phyloP scores from a whole-genome alignment of 2,888 invertebrate genomes.

The Oscheius sp. region DNA sequence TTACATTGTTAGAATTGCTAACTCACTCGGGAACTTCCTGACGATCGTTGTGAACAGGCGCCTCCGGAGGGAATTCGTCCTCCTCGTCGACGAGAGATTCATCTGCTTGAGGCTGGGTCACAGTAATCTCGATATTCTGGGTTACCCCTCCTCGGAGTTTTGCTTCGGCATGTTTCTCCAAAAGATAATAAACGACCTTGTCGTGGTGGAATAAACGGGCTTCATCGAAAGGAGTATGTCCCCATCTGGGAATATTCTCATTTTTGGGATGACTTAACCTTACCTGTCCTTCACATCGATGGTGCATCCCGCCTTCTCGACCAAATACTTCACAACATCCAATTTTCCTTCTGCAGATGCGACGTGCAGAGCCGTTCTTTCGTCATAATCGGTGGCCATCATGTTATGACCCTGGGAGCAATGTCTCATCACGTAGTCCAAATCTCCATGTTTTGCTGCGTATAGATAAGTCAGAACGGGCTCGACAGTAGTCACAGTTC shows the following conservation, averaged over 20 bases:
- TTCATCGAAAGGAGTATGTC: slow-evolving; percentile 89
- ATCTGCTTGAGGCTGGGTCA: background rate
- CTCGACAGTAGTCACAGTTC: slow-evolving; percentile 78
- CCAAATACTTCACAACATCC: slow-evolving; percentile 57
- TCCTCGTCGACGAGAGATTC: background rate
- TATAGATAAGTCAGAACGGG: slow-evolving; percentile 87
- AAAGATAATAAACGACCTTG: slow-evolving; percentile 50
- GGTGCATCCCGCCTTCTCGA: slow-evolving; percentile 49
- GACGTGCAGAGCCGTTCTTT: slow-evolving; percentile 91
- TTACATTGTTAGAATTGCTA: no score
- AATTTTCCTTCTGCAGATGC: slow-evolving; percentile 92
- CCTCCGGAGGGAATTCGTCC: slow-evolving; percentile 1
- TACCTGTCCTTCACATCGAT: slow-evolving; percentile 31
- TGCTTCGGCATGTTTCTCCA: background rate
- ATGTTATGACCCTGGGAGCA: slow-evolving; percentile 87
- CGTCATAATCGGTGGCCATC: slow-evolving; percentile 92
- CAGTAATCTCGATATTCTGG: background rate
- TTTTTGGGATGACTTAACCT: background rate
- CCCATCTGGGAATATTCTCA: slow-evolving; percentile 80
- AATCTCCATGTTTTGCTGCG: slow-evolving; percentile 91
- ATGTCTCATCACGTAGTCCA: slow-evolving; percentile 44
- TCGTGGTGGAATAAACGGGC: slow-evolving; percentile 87
- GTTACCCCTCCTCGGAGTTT: background rate
- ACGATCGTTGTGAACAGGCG: background rate
- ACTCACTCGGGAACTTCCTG: background rate